Evolutionary conservation across 2,113 vertebrate genomes (phyloP).

Genomic region (Aleadryas rufinucha): DNA sequence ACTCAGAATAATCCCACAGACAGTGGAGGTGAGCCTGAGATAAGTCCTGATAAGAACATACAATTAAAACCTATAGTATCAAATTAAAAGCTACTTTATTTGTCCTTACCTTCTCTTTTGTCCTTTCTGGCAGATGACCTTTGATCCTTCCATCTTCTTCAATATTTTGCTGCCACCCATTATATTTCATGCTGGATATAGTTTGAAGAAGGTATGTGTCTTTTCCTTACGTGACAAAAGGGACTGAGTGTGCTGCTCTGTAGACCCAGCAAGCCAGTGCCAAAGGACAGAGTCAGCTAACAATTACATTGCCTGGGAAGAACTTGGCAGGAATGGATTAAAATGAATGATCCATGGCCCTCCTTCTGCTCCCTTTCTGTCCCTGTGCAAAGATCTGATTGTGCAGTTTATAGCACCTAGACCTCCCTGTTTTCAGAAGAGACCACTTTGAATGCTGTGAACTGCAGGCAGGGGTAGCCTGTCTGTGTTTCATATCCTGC

Average conservation of each 20-base stretch:
- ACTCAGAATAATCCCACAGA: neutral
- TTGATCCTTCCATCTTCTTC: slow-evolving; percentile 88
- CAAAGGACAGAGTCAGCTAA: neutral
- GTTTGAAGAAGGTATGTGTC: slow-evolving; percentile 82
- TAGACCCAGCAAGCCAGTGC: neutral
- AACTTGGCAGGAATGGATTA: neutral
- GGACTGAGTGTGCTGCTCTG: neutral
- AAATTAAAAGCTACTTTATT: neutral
- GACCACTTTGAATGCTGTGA: neutral
- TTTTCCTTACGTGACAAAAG: neutral
- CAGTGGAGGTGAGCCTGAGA: neutral
- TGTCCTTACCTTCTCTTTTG: neutral
- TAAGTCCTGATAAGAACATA: neutral
- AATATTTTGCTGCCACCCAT: slow-evolving; percentile 86
- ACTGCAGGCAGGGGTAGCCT: neutral
- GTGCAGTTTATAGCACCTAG: neutral
- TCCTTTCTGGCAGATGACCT: slow-evolving; percentile 81
- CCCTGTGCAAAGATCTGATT: neutral
- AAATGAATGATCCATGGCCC: neutral
- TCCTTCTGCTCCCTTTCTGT: neutral
- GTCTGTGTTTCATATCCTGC: neutral
- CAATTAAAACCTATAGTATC: neutral
- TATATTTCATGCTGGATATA: slow-evolving; percentile 87
- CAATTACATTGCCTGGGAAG: neutral
- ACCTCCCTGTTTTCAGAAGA: neutral